Conservation (phyloP, 2,797 vertebrate species). For the Microchirus variegatus region DNA sequence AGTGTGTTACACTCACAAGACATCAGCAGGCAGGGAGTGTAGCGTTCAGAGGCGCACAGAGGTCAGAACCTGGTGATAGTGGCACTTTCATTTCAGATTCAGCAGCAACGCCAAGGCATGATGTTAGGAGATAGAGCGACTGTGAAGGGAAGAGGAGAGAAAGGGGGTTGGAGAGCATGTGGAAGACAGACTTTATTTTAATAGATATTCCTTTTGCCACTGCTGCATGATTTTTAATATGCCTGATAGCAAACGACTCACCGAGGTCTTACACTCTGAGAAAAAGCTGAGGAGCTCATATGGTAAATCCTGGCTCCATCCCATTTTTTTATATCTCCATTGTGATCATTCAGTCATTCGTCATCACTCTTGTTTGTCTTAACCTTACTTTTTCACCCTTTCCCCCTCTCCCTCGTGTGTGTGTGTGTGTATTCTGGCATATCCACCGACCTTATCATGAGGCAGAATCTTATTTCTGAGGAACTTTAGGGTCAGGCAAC, state of each 20-base stretch:
- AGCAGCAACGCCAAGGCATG: constrained; percentile 21
- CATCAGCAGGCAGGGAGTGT: constrained; percentile 70
- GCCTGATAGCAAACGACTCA: constrained; percentile 39
- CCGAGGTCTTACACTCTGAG: constrained; percentile 39
- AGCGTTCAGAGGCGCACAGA: constrained; percentile 46
- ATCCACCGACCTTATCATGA: too few species aligned
- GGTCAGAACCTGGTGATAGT: constrained; percentile 65
- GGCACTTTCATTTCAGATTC: constrained; percentile 71
- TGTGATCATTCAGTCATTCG: constrained; percentile 11
- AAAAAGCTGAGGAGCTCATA: constrained; percentile 62
- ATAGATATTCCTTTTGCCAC: constrained; percentile 19
- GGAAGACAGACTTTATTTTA: constrained; percentile 20
- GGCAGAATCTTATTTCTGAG: too few species aligned
- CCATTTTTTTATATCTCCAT: constrained; percentile 31
- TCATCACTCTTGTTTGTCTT: constrained; percentile 10
- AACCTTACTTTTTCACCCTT: constrained; percentile 10
- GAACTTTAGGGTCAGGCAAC: too few species aligned
- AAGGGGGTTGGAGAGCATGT: too few species aligned
- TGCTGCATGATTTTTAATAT: constrained; percentile 65
- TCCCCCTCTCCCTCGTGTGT: neutral
- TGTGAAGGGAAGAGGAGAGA: too few species aligned
- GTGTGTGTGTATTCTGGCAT: too few species aligned
- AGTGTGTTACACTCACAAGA: constrained; percentile 23
- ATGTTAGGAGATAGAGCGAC: constrained; percentile 19
- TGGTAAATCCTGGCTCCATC: constrained; percentile 58